Conservation (phyloP, 2,888 invertebrate species). For the Dryococelus australis region DNA sequence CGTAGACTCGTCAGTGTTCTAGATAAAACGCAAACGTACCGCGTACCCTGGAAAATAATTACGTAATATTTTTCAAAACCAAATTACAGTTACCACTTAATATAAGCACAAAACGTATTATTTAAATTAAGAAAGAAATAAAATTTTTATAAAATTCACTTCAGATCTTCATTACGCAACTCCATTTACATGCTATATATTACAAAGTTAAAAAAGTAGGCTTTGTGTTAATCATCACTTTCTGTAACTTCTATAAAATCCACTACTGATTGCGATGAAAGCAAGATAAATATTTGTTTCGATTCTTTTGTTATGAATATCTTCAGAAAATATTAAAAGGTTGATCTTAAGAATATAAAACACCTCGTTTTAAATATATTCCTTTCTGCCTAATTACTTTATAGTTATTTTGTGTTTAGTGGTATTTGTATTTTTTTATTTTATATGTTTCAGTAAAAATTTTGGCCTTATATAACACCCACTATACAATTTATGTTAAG, state of each 20-base stretch:
- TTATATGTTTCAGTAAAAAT: too few relatives aligned
- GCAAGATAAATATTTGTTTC: too few relatives aligned
- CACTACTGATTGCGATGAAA: background rate
- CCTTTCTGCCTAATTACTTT: too few relatives aligned
- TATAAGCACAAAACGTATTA: background rate
- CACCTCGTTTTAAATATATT: too few relatives aligned
- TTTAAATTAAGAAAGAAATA: background rate
- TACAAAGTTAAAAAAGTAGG: background rate
- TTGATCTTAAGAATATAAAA: too few relatives aligned
- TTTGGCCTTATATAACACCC: too few relatives aligned
- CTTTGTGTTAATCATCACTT: background rate
- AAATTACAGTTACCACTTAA: constrained; percentile 16
- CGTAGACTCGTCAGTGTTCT: background rate
- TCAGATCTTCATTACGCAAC: background rate
- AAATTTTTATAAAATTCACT: background rate
- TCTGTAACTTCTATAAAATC: background rate
- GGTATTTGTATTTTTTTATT: too few relatives aligned
- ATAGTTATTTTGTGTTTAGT: too few relatives aligned
- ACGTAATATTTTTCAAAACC: background rate
- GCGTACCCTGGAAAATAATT: background rate
- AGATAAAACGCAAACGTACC: constrained; percentile 17
- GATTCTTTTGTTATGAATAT: too few relatives aligned
- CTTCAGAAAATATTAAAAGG: too few relatives aligned
- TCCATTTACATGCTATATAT: background rate
- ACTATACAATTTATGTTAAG: too few relatives aligned